phyloP scores from a whole-genome alignment of 2,113 vertebrate species.

The Psilopogon haemacephalus region DNA sequence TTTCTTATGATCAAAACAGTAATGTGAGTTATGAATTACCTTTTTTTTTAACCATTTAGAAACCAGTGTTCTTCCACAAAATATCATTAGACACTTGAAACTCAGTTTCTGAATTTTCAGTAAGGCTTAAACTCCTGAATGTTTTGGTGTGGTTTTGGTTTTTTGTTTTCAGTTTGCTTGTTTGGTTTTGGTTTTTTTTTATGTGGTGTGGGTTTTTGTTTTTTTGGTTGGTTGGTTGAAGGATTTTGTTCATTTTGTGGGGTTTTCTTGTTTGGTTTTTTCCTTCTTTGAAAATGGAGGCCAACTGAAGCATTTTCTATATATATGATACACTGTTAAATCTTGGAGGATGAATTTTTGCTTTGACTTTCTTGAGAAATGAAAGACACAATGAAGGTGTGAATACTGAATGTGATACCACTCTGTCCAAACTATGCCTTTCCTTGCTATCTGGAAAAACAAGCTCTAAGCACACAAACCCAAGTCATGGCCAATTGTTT shows the following conservation, averaged over 20 bases:
- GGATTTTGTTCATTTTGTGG: no score
- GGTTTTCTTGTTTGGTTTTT: background rate
- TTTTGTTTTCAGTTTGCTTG: background rate
- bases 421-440: background rate
- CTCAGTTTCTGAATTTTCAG: background rate
- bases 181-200: no score
- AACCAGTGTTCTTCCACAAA: background rate
- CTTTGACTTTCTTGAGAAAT: background rate
- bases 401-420: fast-evolving
- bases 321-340: background rate
- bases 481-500: background rate
- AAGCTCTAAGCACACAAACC: background rate
- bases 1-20: background rate
- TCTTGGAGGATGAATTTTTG: background rate
- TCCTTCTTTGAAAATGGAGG: background rate
- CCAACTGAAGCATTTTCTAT: background rate
- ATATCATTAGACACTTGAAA: background rate
- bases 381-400: background rate
- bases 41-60: background rate
- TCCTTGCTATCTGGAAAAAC: background rate
- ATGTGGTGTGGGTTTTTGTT: no score
- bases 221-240: no score
- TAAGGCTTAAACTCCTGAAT: background rate
- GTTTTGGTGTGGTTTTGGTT: no score
- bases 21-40: background rate